Evolutionary conservation across 1,140 invertebrate species (phyloP).

Genomic region (Drosophila kanapiae): DNA sequence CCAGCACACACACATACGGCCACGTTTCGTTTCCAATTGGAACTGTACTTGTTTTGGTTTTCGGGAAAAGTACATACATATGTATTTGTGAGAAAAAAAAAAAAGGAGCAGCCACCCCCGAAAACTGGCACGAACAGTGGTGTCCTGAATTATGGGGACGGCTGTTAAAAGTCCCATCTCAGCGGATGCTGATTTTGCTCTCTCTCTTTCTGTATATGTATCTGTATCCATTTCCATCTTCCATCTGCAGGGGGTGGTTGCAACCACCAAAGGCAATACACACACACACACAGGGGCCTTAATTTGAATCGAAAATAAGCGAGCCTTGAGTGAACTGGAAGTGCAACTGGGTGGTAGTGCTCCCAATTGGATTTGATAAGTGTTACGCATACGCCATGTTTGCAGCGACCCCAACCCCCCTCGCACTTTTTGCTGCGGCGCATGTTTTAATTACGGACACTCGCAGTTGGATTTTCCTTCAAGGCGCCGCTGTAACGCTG

Average conservation of each 20-base stretch:
- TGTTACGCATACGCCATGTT: constrained; percentile 66
- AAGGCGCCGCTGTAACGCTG: constrained; percentile 65
- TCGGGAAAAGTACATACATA: constrained; percentile 16
- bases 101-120: constrained; percentile 20
- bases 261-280: constrained; percentile 43
- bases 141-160: constrained; percentile 25
- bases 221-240: constrained; percentile 55
- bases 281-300: constrained; percentile 20
- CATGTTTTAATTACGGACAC: constrained; percentile 82
- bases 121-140: constrained; percentile 18
- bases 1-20: neutral
- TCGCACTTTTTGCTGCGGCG: constrained; percentile 44
- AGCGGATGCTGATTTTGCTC: constrained; percentile 23
- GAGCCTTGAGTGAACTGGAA: constrained; percentile 9
- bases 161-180: constrained; percentile 20
- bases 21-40: constrained; percentile 53
- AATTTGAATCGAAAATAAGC: constrained; percentile 53
- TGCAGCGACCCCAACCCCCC: neutral
- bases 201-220: constrained; percentile 35
- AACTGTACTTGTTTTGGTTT: constrained; percentile 61
- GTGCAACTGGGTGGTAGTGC: constrained; percentile 33
- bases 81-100: constrained; percentile 3
- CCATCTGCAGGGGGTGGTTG: constrained; percentile 35
- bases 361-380: constrained; percentile 30
- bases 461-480: constrained; percentile 61